Evolutionary conservation across 2,888 invertebrate species (phyloP).

Genomic region (Disparrhopalites patrizii): DNA sequence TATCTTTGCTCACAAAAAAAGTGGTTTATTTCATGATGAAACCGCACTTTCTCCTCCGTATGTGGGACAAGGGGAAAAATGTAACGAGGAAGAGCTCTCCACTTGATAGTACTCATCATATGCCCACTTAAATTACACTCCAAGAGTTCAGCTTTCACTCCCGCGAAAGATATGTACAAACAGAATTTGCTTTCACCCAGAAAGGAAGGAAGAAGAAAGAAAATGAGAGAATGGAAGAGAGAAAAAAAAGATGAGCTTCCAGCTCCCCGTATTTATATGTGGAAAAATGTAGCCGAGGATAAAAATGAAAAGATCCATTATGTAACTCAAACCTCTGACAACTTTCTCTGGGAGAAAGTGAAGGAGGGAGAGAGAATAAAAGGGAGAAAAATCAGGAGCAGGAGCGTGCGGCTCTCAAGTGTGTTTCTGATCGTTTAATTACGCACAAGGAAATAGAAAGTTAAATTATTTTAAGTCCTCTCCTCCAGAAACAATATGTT

Average conservation of each 20-base stretch:
- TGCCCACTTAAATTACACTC: conserved; percentile 9
- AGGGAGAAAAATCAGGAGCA: neutral
- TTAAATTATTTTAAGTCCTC: conserved; percentile 30
- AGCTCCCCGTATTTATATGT: no score
- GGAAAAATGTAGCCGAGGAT: no score
- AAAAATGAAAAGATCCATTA: no score
- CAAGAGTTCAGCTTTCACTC: neutral
- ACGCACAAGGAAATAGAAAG: conserved; percentile 34
- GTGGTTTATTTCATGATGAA: conserved; percentile 1
- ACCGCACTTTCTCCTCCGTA: neutral
- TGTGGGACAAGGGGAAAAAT: conserved; percentile 7
- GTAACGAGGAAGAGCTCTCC: conserved; percentile 10
- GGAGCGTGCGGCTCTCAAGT: conserved; percentile 23
- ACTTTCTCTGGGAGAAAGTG: neutral
- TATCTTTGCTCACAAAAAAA: no score
- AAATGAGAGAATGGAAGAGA: neutral
- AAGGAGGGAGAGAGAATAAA: neutral
- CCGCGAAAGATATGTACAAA: neutral
- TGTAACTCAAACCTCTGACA: conserved; percentile 12
- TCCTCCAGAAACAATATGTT: conserved; percentile 4
- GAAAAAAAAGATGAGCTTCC: neutral
- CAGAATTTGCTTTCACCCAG: neutral
- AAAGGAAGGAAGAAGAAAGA: neutral
- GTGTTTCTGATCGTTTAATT: conserved; percentile 40
- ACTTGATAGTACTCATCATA: conserved; percentile 21